A percentile compares a stretch with the other conserved stretches of the same genome.
phyloP scores from a whole-genome alignment of 2,113 vertebrate species.

The Eretmochelys imbricata region DNA sequence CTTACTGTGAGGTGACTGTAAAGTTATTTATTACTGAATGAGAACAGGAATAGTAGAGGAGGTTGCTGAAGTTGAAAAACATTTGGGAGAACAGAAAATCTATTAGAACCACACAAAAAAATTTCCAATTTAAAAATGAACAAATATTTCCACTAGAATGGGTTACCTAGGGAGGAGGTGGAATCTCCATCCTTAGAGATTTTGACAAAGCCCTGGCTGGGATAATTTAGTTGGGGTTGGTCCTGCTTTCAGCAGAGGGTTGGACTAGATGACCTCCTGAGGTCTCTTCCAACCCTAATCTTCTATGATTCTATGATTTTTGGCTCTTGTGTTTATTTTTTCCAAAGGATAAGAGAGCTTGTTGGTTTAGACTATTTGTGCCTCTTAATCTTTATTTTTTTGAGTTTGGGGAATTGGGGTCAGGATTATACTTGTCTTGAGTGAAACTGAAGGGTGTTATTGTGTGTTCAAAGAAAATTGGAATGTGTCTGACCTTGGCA shows the following conservation, averaged over 20 bases:
- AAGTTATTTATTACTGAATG: background rate
- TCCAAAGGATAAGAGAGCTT: background rate
- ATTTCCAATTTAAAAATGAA: background rate
- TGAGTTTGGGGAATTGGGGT: background rate
- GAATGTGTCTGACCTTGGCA: background rate
- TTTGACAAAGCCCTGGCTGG: too few species aligned
- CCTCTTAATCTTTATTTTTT: conserved; percentile 29
- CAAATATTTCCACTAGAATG: background rate
- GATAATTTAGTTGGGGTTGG: too few species aligned
- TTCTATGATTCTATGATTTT: background rate
- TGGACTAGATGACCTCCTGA: too few species aligned
- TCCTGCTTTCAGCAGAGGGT: too few species aligned
- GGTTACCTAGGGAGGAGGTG: too few species aligned
- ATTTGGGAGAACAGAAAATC: conserved; percentile 6
- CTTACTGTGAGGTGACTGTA: background rate
- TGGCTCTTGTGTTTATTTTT: background rate
- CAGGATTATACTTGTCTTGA: conserved; percentile 23
- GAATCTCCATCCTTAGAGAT: too few species aligned
- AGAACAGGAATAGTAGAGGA: background rate
- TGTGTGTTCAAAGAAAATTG: conserved; percentile 33
- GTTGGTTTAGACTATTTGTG: conserved; percentile 5
- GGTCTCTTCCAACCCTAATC: too few species aligned
- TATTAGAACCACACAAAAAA: conserved; percentile 8
- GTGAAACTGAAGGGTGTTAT: conserved; percentile 24
- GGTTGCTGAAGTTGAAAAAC: background rate